Conservation (phyloP, 1,140 invertebrate species). For the Nylanderia fulva region DNA sequence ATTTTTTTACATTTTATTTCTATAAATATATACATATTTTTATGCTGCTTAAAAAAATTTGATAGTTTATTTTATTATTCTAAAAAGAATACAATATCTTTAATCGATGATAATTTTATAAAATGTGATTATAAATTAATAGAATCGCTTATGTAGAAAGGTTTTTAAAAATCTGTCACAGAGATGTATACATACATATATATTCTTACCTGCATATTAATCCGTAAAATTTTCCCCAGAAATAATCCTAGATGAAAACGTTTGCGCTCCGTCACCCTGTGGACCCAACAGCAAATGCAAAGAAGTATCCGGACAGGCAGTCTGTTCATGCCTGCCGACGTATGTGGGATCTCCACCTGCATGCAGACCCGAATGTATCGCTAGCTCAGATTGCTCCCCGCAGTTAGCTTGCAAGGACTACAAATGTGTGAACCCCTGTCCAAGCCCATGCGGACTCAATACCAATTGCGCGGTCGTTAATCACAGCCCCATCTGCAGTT, state of each 20-base stretch:
- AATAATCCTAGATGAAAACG: slow-evolving; percentile 80
- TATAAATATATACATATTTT: not conserved
- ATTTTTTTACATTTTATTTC: not conserved
- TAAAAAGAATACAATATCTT: not conserved
- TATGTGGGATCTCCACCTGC: slow-evolving; percentile 87
- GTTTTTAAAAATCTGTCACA: not conserved
- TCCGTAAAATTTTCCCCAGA: slow-evolving; percentile 35
- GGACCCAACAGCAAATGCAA: slow-evolving; percentile 90
- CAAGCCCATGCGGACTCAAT: slow-evolving; percentile 88
- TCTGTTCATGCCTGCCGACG: slow-evolving; percentile 87
- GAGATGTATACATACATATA: not conserved
- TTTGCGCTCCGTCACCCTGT: slow-evolving; percentile 90
- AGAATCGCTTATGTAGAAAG: not conserved
- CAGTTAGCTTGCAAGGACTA: slow-evolving; percentile 87
- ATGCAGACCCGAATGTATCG: slow-evolving; percentile 87
- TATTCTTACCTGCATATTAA: slow-evolving; percentile 23
- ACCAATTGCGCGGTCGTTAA: slow-evolving; percentile 87
- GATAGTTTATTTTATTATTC: not conserved
- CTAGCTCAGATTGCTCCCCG: slow-evolving; percentile 87
- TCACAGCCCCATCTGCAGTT: slow-evolving; percentile 88
- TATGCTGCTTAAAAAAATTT: not conserved
- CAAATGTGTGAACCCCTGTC: slow-evolving; percentile 88
- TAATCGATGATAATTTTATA: not conserved
- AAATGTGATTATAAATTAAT: not conserved
- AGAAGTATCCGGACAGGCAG: slow-evolving; percentile 84